phyloP scores from a whole-genome alignment of 2,797 vertebrate species.

The Spinus olivaceus region DNA sequence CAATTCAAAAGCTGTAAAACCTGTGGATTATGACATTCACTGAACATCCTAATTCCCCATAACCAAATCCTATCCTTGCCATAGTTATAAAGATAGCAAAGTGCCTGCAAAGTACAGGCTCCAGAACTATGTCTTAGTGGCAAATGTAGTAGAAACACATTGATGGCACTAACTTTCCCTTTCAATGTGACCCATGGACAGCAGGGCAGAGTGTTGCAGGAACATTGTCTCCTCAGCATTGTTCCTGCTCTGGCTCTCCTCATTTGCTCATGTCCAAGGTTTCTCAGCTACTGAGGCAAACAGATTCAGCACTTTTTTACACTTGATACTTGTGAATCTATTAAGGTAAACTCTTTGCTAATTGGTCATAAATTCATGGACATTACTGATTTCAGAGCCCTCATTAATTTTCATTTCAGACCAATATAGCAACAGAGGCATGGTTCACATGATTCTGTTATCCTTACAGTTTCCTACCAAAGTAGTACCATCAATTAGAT shows the following conservation, averaged over 20 bases:
- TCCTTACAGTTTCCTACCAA: background rate
- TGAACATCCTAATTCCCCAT: background rate
- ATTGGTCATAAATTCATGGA: slow-evolving; percentile 4
- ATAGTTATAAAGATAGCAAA: background rate
- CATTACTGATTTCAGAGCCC: background rate
- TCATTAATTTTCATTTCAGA: background rate
- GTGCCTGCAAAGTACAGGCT: background rate
- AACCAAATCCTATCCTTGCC: background rate
- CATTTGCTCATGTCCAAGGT: background rate
- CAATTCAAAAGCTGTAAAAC: background rate
- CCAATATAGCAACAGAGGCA: background rate
- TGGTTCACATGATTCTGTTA: background rate
- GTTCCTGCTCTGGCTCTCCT: background rate
- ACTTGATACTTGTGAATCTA: background rate
- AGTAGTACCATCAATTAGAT: background rate
- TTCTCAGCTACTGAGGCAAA: background rate
- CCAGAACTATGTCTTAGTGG: background rate
- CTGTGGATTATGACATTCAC: background rate
- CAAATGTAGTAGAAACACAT: background rate
- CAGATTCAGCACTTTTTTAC: background rate
- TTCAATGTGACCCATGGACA: background rate
- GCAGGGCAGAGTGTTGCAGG: background rate
- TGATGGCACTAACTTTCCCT: background rate
- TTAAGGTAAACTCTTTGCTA: slow-evolving; percentile 12
- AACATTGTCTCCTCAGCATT: slow-evolving; percentile 35